A percentile compares a stretch with the other conserved stretches of the same genome.
Evolutionary conservation across 2,797 vertebrate genomes (phyloP).

Genomic region (Artibeus lituratus): DNA sequence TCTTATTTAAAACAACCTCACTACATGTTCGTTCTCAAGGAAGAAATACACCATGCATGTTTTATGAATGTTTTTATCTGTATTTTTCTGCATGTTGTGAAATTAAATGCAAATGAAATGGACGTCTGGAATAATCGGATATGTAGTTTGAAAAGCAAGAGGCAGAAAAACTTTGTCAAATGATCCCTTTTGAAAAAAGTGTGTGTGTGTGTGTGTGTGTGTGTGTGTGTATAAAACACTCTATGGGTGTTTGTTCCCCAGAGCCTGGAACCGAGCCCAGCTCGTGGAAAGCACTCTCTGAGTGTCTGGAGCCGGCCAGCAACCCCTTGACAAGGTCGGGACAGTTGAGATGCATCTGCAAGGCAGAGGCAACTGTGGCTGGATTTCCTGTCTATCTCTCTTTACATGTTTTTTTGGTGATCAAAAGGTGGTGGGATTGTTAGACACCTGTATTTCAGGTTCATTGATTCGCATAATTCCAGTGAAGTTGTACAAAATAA

Average conservation of each 20-base stretch:
- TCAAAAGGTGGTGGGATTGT: too few species aligned
- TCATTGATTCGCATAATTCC: too few species aligned
- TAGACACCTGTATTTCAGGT: too few species aligned
- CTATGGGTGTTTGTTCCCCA: neutral
- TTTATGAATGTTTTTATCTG: neutral
- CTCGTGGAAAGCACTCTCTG: neutral
- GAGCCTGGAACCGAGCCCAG: neutral
- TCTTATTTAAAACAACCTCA: neutral
- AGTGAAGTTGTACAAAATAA: too few species aligned
- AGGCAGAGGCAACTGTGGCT: too few species aligned
- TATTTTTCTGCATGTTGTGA: neutral
- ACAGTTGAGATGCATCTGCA: too few species aligned
- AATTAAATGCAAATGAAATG: neutral
- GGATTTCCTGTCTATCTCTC: too few species aligned
- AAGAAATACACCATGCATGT: neutral
- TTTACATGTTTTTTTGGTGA: too few species aligned
- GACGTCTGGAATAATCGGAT: neutral
- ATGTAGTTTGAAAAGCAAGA: neutral
- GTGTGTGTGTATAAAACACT: neutral
- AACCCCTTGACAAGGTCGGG: too few species aligned
- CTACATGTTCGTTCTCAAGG: neutral
- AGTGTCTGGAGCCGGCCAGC: too few species aligned
- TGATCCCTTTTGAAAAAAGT: neutral
- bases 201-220: neutral
- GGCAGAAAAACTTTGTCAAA: neutral